Percentiles rank a stretch among this genome's conserved stretches.
phyloP scores from a whole-genome alignment of 1,140 invertebrate species.

The Drosophila saltans region DNA sequence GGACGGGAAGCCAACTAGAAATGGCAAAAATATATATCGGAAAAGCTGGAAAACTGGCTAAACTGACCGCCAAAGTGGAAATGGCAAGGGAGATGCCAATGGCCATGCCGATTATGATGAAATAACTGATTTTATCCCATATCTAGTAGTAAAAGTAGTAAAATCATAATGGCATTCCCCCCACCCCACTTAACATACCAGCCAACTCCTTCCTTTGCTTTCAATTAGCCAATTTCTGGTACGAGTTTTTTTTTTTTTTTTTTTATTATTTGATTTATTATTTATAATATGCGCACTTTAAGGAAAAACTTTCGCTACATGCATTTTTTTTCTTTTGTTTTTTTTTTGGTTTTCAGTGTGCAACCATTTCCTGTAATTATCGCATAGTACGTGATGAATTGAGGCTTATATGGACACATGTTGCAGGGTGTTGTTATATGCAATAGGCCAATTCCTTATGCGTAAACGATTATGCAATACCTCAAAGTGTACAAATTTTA shows the following conservation, averaged over 20 bases:
- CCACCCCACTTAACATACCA: neutral
- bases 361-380: conserved; percentile 65
- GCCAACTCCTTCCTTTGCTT: conserved; percentile 54
- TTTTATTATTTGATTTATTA: conserved; percentile 39
- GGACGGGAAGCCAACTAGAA: conserved; percentile 4
- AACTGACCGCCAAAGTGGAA: conserved; percentile 1
- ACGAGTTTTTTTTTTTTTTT: neutral
- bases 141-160: neutral
- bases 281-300: conserved; percentile 59
- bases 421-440: conserved; percentile 5
- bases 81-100: conserved; percentile 1
- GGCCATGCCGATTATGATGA: neutral
- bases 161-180: conserved; percentile 12
- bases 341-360: neutral
- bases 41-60: conserved; percentile 3
- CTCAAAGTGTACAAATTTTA: neutral
- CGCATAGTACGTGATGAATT: conserved; percentile 32
- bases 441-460: conserved; percentile 8
- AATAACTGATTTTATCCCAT: conserved; percentile 6
- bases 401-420: neutral
- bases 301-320: conserved; percentile 70
- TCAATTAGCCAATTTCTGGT: conserved; percentile 57
- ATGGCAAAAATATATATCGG: conserved; percentile 14
- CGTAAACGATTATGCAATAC: neutral
- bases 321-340: conserved; percentile 30